Evolutionary conservation across 2,888 invertebrate species (phyloP), one percentile per base, ranked within the genome.

Genomic region (Ectemnius cavifrons): DNA sequence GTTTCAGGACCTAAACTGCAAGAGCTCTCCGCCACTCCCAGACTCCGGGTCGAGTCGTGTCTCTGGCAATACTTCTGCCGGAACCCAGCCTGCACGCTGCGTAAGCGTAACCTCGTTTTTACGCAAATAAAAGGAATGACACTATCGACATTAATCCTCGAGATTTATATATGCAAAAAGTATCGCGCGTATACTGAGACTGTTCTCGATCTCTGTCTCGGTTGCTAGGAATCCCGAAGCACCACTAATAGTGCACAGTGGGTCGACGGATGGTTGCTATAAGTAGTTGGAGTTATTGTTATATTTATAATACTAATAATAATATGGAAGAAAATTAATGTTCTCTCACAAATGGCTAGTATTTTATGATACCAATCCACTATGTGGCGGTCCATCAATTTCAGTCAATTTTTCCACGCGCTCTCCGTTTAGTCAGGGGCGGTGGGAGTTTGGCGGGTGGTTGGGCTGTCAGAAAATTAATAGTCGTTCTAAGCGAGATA

Each of bases 1-100:
- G 67, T 47, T 60, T 67, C 74, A 78, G 73, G 77, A 78, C 57
- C 69, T 20, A 56, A 64, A 71, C 63, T 61, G 11, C 45, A 37
- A 37, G 52, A 67, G 52, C 52, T 27, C 14, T 16, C 23, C 47
- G 18, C 20, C 16, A 14, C 18, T 47, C 37, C 62, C 28, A 71
- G 57, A 57, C 45, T 52, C 52, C 67, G 6, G 16, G 16, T 11
- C 14, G 52, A 4, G n/a, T 28, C 63, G 63, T 23, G 49, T 49
- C 62, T 62, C 52, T 11, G 37, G 18, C 47, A 4, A 14, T n/a
- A 23, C 49, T 23, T 18, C 23, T 63, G 5, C 18, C 16, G 37
- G 37, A 46, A 62, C 20, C 20, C 18, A 46, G 6, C 46, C 62
- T n/a, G n/a, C 62, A 57, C 23, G 52, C 66, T 28, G 57, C 59